These are phyloP conservation scores for Palythoa heliodiscus DNA, from an alignment of 92 coral and sea anemone genomes.

Conservation along the genomic window DNA sequence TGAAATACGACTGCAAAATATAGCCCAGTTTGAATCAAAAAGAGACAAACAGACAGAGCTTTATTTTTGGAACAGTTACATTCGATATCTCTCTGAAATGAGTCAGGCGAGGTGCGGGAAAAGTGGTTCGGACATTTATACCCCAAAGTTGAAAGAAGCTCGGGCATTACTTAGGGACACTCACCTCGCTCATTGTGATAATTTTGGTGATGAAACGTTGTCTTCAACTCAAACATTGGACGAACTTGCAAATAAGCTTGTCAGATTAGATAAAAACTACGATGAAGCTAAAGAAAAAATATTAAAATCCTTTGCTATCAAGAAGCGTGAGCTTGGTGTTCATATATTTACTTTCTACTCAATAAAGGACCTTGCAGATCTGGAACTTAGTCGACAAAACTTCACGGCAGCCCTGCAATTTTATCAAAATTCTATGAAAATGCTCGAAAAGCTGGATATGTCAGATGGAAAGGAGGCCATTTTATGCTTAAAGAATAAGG, in stretches of 20 bases:
- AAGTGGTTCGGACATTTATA: neutral
- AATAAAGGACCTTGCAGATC: constrained; percentile 44
- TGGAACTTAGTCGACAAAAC: neutral
- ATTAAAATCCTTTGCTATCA: constrained; percentile 8
- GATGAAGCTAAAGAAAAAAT: neutral
- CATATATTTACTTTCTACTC: constrained; percentile 49
- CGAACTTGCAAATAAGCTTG: neutral
- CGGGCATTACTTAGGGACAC: neutral
- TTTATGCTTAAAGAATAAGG: constrained; percentile 42
- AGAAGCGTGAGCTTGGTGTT: constrained; percentile 8
- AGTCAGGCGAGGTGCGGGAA: too few species aligned
- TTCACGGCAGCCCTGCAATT: neutral
- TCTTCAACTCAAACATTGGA: constrained; percentile 10
- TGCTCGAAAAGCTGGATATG: constrained; percentile 6
- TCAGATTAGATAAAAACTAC: too few species aligned
- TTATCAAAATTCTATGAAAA: constrained; percentile 5
- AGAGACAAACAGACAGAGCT: constrained; percentile 19
- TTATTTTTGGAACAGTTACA: constrained; percentile 33
- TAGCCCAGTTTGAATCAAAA: neutral
- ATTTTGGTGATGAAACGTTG: neutral
- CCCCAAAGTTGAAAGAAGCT: neutral
- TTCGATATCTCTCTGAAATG: constrained; percentile 4
- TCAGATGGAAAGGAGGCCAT: constrained; percentile 39
- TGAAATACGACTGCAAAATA: neutral
- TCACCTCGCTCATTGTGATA: neutral